These are phyloP conservation scores for Stenchaetothrips biformis DNA, from an alignment of 2,888 invertebrate species.

Conservation along the genomic window DNA sequence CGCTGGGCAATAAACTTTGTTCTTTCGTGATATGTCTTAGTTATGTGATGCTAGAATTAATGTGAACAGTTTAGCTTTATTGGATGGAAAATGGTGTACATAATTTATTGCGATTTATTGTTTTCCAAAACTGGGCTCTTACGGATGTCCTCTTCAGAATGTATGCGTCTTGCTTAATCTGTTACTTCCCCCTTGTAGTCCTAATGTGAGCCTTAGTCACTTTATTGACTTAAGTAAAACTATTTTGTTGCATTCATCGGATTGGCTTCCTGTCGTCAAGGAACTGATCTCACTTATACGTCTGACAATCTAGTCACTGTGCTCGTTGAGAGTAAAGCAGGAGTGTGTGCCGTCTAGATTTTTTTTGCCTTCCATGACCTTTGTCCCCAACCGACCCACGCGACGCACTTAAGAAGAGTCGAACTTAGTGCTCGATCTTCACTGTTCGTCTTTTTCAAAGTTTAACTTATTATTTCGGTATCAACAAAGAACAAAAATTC, in stretches of 20 bases:
- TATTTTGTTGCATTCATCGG: neutral
- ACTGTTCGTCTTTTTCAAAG: too few relatives aligned
- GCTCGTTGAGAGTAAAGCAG: neutral
- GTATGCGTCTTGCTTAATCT: too few relatives aligned
- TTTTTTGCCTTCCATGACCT: neutral
- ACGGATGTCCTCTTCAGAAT: neutral
- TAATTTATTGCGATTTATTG: neutral
- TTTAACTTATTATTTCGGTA: too few relatives aligned
- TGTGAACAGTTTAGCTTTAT: neutral
- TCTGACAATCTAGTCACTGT: conserved; percentile 17
- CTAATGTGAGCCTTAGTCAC: too few relatives aligned
- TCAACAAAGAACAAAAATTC: too few relatives aligned
- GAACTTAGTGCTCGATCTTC: too few relatives aligned
- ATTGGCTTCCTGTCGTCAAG: neutral
- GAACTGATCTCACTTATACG: neutral
- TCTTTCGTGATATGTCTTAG: neutral
- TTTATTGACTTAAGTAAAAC: too few relatives aligned
- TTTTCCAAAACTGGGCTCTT: neutral
- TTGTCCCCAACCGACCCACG: too few relatives aligned
- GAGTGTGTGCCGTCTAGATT: neutral
- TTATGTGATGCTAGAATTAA: conserved; percentile 12
- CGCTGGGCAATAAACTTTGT: neutral
- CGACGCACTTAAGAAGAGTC: too few relatives aligned
- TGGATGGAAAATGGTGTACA: neutral
- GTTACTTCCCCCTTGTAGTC: too few relatives aligned